phyloP scores from a whole-genome alignment of 1,140 invertebrate genomes.

The Cydia amplana region DNA sequence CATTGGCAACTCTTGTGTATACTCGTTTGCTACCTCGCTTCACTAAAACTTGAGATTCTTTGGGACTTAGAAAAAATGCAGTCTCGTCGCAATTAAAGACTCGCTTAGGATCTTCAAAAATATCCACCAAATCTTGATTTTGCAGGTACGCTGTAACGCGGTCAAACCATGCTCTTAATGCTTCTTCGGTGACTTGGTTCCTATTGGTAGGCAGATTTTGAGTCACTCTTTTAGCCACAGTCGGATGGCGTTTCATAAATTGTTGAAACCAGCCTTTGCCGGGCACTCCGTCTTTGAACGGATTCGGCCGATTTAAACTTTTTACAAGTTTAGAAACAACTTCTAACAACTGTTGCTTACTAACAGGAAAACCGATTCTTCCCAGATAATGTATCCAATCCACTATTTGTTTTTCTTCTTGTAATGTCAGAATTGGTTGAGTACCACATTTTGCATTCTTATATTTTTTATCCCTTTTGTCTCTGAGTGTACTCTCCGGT shows the following conservation, averaged over 20 bases:
- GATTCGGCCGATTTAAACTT: slow-evolving; percentile 35
- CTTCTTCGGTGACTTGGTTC: not conserved
- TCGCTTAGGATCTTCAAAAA: slow-evolving; percentile 10
- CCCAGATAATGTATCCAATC: slow-evolving; percentile 34
- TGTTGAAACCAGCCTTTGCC: slow-evolving; percentile 30
- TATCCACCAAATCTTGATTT: slow-evolving; percentile 15
- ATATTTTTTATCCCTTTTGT: slow-evolving; percentile 35
- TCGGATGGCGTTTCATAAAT: slow-evolving; percentile 16
- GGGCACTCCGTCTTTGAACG: slow-evolving; percentile 38
- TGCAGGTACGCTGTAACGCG: not conserved
- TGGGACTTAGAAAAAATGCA: slow-evolving; percentile 41
- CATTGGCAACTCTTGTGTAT: slow-evolving; percentile 40
- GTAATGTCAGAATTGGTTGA: slow-evolving; percentile 34
- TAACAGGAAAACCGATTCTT: slow-evolving; percentile 35
- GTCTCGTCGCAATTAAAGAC: slow-evolving; percentile 27
- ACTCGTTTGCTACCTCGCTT: slow-evolving; percentile 40
- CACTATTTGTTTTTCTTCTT: slow-evolving; percentile 38
- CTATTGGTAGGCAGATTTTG: not conserved
- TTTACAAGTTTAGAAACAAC: slow-evolving; percentile 32
- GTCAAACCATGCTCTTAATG: slow-evolving; percentile 11
- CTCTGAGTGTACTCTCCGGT: slow-evolving; percentile 37
- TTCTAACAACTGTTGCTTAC: slow-evolving; percentile 37
- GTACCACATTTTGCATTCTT: slow-evolving; percentile 35
- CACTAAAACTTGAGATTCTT: slow-evolving; percentile 43
- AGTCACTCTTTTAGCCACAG: not conserved